Evolutionary conservation across 2,113 vertebrate species (phyloP).

Genomic region (Menura novaehollandiae): DNA sequence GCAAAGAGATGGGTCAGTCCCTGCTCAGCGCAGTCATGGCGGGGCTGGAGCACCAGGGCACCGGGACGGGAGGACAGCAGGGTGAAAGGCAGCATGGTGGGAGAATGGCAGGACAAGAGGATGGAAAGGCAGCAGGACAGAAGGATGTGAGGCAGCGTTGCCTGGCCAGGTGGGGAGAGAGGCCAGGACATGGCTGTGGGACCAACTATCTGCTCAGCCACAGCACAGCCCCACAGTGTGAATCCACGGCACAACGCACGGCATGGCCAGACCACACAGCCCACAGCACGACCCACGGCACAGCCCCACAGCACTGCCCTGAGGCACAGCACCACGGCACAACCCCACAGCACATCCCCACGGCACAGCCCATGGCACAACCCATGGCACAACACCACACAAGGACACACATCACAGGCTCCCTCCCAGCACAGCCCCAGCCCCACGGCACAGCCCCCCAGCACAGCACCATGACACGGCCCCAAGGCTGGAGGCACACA

Average conservation of each 20-base stretch:
- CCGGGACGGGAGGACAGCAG: not conserved
- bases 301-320: not conserved
- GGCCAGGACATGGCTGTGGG: not conserved
- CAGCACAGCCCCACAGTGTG: not conserved
- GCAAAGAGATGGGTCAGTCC: constrained; percentile 76
- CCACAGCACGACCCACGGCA: not conserved
- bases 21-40: constrained; percentile 20
- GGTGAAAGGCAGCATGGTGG: not conserved
- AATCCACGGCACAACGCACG: not conserved
- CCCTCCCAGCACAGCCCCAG: not conserved
- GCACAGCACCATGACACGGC: not conserved
- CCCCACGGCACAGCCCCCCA: not conserved
- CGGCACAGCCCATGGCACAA: not conserved
- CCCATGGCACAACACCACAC: not conserved
- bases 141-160: not conserved
- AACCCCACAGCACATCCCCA: not conserved
- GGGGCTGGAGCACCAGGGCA: constrained; percentile 49
- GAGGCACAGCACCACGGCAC: not conserved
- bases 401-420: not conserved
- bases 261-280: not conserved
- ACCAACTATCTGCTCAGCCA: not conserved
- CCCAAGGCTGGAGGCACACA: not conserved
- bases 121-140: not conserved
- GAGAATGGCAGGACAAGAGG: not conserved
- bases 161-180: not conserved